phyloP scores from a whole-genome alignment of 2,888 invertebrate species.

The Horisme vitalbata region DNA sequence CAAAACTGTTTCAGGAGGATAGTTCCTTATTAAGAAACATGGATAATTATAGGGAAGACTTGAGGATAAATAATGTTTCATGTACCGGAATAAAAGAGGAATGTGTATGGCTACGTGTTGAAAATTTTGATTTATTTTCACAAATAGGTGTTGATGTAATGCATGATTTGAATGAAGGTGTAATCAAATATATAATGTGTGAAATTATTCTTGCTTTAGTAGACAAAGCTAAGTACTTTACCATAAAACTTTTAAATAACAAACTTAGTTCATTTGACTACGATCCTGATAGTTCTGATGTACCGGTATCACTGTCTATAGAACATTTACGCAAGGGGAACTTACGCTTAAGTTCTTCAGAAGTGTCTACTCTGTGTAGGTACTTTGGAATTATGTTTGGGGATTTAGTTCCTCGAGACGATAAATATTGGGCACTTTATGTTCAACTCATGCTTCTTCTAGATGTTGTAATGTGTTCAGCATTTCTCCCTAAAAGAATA shows the following conservation, averaged over 20 bases:
- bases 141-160: no score
- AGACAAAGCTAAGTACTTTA: background rate
- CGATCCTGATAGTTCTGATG: no score
- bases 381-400: background rate
- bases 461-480: background rate
- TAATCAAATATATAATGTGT: no score
- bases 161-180: no score
- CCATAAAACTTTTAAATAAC: background rate
- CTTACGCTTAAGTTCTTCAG: no score
- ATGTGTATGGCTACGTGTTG: background rate
- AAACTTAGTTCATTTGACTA: background rate
- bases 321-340: no score
- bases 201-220: background rate
- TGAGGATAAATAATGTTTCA: no score
- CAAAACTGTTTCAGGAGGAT: no score
- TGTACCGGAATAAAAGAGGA: background rate
- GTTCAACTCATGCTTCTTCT: background rate
- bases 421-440: background rate
- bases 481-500: conserved; percentile 14
- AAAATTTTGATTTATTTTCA: background rate
- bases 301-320: no score
- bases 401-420: background rate
- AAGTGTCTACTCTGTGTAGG: background rate
- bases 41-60: no score
- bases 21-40: no score